Percentiles rank a stretch among this genome's conserved stretches.
Evolutionary conservation across 2,888 invertebrate species (phyloP).

Genomic region (Uloborus plumipes): DNA sequence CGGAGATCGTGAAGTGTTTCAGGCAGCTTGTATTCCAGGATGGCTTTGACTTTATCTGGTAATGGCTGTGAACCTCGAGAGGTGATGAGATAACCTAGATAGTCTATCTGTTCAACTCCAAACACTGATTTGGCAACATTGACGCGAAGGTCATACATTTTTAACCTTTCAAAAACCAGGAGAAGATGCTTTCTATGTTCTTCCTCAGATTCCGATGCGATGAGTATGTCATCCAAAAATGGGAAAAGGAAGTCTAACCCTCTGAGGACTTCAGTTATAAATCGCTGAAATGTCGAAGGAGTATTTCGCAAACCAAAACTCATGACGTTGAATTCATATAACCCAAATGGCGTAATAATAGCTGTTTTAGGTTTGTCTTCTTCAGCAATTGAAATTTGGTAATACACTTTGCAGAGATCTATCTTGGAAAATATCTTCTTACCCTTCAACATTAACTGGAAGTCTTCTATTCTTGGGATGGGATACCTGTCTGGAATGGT

Average conservation of each 20-base stretch:
- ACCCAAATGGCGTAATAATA: no score
- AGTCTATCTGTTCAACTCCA: conserved; percentile 10
- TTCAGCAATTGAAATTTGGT: no score
- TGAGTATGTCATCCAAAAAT: conserved; percentile 37
- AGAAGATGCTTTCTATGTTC: conserved; percentile 24
- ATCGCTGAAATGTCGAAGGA: conserved; percentile 22
- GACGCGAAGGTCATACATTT: conserved; percentile 18
- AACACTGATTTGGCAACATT: conserved; percentile 21
- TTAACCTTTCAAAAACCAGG: conserved; percentile 9
- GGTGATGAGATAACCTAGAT: conserved; percentile 35
- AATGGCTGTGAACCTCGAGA: conserved; percentile 11
- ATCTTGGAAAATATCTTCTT: no score
- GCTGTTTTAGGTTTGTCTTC: no score
- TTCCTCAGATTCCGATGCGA: not conserved
- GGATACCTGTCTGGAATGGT: conserved; percentile 37
- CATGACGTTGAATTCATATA: no score
- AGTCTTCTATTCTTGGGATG: conserved; percentile 37
- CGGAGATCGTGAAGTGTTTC: conserved; percentile 8
- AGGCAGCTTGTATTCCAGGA: conserved; percentile 38
- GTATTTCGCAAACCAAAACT: not conserved
- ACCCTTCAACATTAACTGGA: not conserved
- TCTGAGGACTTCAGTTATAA: conserved; percentile 4
- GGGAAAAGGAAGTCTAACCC: not conserved
- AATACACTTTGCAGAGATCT: no score
- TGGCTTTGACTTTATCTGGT: not conserved